Evolutionary conservation across 1,140 invertebrate species (phyloP).

Genomic region (Caligus rogercresseyi): DNA sequence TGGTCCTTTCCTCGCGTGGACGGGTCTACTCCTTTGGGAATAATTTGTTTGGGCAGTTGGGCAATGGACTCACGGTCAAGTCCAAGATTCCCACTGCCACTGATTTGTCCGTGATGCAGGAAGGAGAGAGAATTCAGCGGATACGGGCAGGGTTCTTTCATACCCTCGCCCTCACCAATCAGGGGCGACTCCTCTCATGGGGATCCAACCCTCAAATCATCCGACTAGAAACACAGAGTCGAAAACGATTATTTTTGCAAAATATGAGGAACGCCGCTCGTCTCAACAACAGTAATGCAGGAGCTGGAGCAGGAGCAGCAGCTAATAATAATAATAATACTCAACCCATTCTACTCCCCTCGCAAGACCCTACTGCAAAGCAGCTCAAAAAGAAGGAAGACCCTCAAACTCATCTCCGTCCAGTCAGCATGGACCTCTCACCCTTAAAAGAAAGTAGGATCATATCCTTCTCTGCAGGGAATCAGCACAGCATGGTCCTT

Average conservation of each 20-base stretch:
- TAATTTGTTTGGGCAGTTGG: constrained; percentile 14
- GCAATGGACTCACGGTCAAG: constrained; percentile 36
- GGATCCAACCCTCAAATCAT: constrained; percentile 55
- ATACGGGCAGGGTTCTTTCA: constrained; percentile 60
- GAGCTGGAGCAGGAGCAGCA: too few relatives aligned
- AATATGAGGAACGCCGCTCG: constrained; percentile 28
- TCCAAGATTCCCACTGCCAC: constrained; percentile 37
- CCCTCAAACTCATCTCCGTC: neutral
- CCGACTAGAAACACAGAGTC: constrained; percentile 43
- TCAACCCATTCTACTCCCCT: too few relatives aligned
- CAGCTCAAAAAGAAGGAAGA: neutral
- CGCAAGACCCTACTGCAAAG: neutral
- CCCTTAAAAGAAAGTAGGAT: constrained; percentile 29
- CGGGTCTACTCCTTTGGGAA: constrained; percentile 23
- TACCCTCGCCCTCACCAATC: constrained; percentile 45
- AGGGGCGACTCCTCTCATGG: constrained; percentile 51
- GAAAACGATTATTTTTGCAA: constrained; percentile 36
- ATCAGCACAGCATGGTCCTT: constrained; percentile 13
- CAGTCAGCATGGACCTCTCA: neutral
- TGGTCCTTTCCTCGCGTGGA: constrained; percentile 43
- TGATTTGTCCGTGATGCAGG: constrained; percentile 34
- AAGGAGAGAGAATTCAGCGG: constrained; percentile 34
- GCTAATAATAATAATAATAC: too few relatives aligned
- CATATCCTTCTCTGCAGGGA: constrained; percentile 28
- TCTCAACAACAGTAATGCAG: too few relatives aligned